Conservation (phyloP, 2,888 invertebrate species). For the Folsomia candida region DNA sequence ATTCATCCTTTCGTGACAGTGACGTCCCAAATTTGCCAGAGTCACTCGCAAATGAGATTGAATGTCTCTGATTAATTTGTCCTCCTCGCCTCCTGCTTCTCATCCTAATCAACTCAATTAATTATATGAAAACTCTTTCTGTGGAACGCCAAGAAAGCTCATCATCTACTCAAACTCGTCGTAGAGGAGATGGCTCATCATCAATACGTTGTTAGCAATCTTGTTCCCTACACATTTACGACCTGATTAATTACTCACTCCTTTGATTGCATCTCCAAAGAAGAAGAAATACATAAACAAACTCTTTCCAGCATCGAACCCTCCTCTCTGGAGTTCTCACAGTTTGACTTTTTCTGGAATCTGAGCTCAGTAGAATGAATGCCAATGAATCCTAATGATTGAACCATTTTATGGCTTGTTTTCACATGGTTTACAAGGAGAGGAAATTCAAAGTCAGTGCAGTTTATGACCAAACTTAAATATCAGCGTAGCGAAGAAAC, state of each 20-base stretch:
- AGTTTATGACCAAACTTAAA: background rate
- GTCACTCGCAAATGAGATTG: background rate
- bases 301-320: background rate
- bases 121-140: too few relatives aligned
- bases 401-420: slow-evolving; percentile 17
- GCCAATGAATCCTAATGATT: slow-evolving; percentile 1
- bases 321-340: background rate
- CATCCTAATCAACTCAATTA: background rate
- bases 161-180: too few relatives aligned
- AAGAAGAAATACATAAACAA: background rate
- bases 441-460: background rate
- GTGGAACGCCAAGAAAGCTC: too few relatives aligned
- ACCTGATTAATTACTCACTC: background rate
- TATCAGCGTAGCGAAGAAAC: background rate
- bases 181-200: too few relatives aligned
- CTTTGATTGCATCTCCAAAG: background rate
- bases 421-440: slow-evolving; percentile 9
- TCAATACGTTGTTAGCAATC: background rate
- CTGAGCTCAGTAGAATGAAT: background rate
- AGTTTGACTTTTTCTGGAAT: background rate
- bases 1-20: background rate
- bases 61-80: background rate
- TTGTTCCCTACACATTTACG: background rate
- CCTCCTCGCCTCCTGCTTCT: background rate
- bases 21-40: background rate